Conservation (phyloP, 2,113 vertebrate genomes). For the Ifrita kowaldi region DNA sequence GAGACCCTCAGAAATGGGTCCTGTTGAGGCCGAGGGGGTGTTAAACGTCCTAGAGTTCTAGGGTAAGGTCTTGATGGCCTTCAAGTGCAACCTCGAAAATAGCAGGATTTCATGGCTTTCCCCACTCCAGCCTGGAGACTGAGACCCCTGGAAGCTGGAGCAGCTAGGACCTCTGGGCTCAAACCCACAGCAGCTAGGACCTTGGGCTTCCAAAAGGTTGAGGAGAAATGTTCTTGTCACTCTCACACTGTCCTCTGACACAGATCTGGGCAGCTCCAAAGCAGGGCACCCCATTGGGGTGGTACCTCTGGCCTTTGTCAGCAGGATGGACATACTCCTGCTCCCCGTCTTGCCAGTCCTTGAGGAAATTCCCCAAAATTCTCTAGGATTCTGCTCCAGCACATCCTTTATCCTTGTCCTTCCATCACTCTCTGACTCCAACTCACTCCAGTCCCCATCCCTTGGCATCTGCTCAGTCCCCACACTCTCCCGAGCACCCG, state of each 20-base stretch:
- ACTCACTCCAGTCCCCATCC: neutral
- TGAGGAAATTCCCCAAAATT: neutral
- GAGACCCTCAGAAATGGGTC: neutral
- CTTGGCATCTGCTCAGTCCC: neutral
- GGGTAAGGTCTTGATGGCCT: neutral
- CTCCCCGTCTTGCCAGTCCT: neutral
- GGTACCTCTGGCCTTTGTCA: neutral
- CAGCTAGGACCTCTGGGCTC: neutral
- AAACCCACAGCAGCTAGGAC: neutral
- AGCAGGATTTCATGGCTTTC: neutral
- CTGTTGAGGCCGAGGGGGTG: neutral
- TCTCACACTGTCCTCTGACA: accelerated
- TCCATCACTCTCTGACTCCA: neutral
- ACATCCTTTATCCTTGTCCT: neutral
- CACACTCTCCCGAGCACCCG: neutral
- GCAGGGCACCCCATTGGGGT: neutral
- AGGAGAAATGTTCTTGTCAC: neutral
- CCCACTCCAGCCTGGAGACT: accelerated
- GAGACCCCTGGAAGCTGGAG: neutral
- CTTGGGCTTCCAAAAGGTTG: accelerated
- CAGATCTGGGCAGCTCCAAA: neutral
- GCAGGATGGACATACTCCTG: accelerated
- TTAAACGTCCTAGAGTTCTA: accelerated
- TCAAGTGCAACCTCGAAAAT: neutral
- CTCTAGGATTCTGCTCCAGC: neutral